These are phyloP conservation scores for Ptilodon capucinus DNA, from an alignment of 2,888 invertebrate species.

Conservation along the genomic window DNA sequence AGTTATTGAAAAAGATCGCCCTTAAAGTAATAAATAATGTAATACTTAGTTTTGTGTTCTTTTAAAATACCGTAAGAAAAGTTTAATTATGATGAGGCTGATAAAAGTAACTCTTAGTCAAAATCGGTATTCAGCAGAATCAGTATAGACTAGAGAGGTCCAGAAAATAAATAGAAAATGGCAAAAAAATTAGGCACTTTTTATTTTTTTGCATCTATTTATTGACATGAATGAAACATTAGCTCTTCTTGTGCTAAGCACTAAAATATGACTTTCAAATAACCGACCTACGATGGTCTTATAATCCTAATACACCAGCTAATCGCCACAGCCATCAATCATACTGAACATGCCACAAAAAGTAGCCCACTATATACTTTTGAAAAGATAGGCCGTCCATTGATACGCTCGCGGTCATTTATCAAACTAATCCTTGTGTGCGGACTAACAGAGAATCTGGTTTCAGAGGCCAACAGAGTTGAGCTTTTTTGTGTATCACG, in stretches of 20 bases:
- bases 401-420: neutral
- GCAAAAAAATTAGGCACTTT: no score
- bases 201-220: neutral
- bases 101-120: no score
- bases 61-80: neutral
- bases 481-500: no score
- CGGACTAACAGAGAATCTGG: neutral
- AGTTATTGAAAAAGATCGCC: neutral
- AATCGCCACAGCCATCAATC: neutral
- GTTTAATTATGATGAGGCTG: neutral
- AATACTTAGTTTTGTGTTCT: neutral
- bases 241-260: neutral
- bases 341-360: neutral
- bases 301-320: neutral
- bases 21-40: neutral
- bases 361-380: neutral
- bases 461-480: neutral
- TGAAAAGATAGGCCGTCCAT: neutral
- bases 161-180: no score
- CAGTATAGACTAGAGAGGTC: no score
- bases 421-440: conserved; percentile 1
- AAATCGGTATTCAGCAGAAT: no score
- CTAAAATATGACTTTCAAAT: neutral
- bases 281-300: neutral
- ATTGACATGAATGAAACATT: neutral